Evolutionary conservation across 1,140 invertebrate species (phyloP).

Genomic region (Temnothorax nylanderi): DNA sequence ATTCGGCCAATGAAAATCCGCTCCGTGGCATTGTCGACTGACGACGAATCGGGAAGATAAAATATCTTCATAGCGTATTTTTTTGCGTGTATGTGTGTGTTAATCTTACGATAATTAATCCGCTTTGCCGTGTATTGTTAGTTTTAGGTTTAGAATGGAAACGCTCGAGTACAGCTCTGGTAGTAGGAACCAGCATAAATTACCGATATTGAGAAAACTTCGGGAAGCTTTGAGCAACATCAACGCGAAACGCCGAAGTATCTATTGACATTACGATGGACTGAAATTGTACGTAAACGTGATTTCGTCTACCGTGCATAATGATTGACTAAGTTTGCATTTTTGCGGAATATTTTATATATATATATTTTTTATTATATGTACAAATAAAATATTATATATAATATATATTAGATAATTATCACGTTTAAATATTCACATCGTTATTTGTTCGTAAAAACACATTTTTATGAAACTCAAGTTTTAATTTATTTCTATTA

Average conservation of each 20-base stretch:
- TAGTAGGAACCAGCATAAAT: conserved; percentile 14
- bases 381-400: not conserved
- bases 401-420: not conserved
- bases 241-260: not conserved
- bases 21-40: conserved; percentile 13
- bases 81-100: not conserved
- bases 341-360: not conserved
- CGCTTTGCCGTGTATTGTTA: conserved; percentile 1
- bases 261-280: conserved; percentile 15
- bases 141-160: conserved; percentile 23
- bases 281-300: not conserved
- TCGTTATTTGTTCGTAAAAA: not conserved
- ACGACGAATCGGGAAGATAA: not conserved
- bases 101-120: conserved; percentile 34
- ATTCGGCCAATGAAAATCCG: conserved; percentile 9
- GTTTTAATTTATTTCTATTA: not conserved
- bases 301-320: not conserved
- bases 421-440: not conserved
- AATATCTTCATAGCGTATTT: not conserved
- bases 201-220: not conserved
- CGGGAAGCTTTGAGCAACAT: not conserved
- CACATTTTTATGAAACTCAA: not conserved
- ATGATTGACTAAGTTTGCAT: not conserved
- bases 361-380: not conserved
- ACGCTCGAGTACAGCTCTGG: not conserved